Base-by-base conservation (phyloP, 2,797 vertebrate species). In the Mormyrops boulengeri region DNA sequence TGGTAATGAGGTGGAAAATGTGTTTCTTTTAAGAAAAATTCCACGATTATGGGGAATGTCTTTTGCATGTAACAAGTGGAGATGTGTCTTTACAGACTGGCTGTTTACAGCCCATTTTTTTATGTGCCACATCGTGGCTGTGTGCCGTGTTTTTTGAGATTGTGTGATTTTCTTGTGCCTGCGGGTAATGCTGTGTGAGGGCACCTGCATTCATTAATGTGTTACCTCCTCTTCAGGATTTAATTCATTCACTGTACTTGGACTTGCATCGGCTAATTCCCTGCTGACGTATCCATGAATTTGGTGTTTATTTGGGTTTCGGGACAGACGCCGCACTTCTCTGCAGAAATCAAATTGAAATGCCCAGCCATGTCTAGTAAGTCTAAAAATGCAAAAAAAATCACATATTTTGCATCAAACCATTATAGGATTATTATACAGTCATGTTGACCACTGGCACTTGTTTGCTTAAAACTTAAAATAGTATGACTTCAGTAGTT, bases 1-100 rank as follows among this genome's bases (percentile, higher is more conserved):
- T 69, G 8, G 60, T 53, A 91, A 89, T 88, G 84, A 41, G 44
- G 89, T 90, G 89, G 88, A 60, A 66, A 91, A 55, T 87, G 62
- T 85, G 8, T 88, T 77, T 30, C 88, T 52, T 85, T 85, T 85
- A 85, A 85, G 49, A 26, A 26, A 85, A 85, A 30, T 14, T 85
- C 82, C 41, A 22, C 49, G n/a, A 85, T 85, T 30, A 85, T 49
- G 50, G 44, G 82, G 44, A 52, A 85, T 52, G 41, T 52, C 82
- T 85, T 85, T 22, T 49, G 49, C 82, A 85, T 52, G 82, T 52
- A 85, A 50, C 11, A 50, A 85, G 82, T 3, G 3, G 82, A 85
- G 44, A 52, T 85, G 49, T 85, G 47, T 34, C 69, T 38, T 69
- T 30, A 85, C 82, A 85, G 44, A 44, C 80, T 49, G 44, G 3